Evolutionary conservation across 1,140 invertebrate genomes (phyloP).

Genomic region (Drosophila pectinifera): DNA sequence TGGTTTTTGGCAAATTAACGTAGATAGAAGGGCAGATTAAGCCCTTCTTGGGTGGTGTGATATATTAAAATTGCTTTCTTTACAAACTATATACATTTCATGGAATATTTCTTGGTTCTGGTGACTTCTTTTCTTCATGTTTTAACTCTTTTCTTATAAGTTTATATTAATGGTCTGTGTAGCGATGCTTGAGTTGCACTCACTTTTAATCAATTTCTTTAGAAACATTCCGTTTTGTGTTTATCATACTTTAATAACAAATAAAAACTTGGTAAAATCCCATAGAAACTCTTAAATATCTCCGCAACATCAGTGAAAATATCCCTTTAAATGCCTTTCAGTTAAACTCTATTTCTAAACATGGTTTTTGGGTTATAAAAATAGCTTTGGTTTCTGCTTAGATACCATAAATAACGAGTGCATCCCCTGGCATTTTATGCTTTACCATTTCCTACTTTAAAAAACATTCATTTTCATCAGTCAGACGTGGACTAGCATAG

Average conservation of each 20-base stretch:
- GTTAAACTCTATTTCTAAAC: neutral
- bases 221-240: too few species aligned
- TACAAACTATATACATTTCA: neutral
- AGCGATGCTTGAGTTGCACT: neutral
- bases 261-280: too few species aligned
- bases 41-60: constrained; percentile 1
- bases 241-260: too few species aligned
- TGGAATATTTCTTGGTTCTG: neutral
- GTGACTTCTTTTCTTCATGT: too few species aligned
- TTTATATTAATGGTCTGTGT: neutral
- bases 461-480: constrained; percentile 83
- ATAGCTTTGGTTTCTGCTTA: constrained; percentile 1
- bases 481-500: constrained; percentile 44
- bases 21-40: constrained; percentile 8
- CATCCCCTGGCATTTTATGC: constrained; percentile 29
- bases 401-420: constrained; percentile 30
- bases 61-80: constrained; percentile 4
- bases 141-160: neutral
- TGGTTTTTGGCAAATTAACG: constrained; percentile 1
- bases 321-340: neutral
- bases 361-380: constrained; percentile 10
- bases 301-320: too few species aligned
- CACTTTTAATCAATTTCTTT: neutral
- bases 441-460: constrained; percentile 84
- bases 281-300: too few species aligned